These are phyloP conservation scores for Steinernema scapterisci DNA, from an alignment of 2,888 invertebrate genomes.

Conservation along the genomic window DNA sequence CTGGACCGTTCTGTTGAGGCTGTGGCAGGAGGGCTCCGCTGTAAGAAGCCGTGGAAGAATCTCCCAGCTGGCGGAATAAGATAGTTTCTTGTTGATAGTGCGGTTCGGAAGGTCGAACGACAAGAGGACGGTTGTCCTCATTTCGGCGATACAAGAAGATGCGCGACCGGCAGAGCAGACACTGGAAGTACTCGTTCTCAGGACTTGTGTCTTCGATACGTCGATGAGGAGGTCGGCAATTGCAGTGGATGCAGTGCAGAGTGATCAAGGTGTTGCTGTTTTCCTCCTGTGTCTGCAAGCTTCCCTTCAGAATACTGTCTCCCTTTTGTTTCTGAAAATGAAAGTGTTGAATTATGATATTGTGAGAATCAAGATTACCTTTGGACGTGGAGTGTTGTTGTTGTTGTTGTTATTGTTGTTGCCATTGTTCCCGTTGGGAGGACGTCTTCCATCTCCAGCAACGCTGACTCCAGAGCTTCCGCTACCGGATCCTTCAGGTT, in stretches of 20 bases:
- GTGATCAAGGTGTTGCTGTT: neutral
- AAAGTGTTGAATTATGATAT: no score
- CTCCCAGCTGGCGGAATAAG: neutral
- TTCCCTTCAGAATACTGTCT: neutral
- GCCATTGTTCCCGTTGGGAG: no score
- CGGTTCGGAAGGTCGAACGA: neutral
- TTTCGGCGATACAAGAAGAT: neutral
- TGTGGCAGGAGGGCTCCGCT: neutral
- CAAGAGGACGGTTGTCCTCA: neutral
- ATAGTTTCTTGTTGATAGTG: neutral
- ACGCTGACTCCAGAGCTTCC: no score
- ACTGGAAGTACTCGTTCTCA: neutral
- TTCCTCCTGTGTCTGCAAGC: neutral
- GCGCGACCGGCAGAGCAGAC: neutral
- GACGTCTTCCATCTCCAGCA: no score
- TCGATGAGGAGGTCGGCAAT: neutral
- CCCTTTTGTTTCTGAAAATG: neutral
- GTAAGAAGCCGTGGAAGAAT: neutral
- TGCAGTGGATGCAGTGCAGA: neutral
- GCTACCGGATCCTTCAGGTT: no score
- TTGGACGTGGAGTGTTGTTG: no score
- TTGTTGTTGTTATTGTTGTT: no score
- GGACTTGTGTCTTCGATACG: neutral
- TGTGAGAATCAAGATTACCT: no score
- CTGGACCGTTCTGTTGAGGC: neutral